Percentiles rank a stretch among this genome's conserved stretches.
These are phyloP conservation scores for Pseudomugil gertrudae DNA, from an alignment of 2,797 vertebrate genomes.

Conservation along the genomic window DNA sequence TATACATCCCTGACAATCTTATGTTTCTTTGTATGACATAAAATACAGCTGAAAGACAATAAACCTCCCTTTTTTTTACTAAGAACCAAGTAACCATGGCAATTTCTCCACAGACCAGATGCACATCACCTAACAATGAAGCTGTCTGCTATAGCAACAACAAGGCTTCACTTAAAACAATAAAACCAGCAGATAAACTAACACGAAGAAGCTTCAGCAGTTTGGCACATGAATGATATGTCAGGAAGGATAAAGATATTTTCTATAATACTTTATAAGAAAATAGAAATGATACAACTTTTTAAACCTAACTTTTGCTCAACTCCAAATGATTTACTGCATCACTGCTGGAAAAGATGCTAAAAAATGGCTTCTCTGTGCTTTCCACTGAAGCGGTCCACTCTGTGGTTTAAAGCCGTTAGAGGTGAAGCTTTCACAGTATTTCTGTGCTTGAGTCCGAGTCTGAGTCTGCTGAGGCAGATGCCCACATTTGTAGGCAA, in stretches of 20 bases:
- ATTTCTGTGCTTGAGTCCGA: conserved; percentile 58
- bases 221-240: conserved; percentile 75
- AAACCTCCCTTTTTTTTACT: conserved; percentile 3
- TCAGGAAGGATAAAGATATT: conserved; percentile 22
- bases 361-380: conserved; percentile 36
- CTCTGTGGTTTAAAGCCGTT: conserved; percentile 30
- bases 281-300: conserved; percentile 66
- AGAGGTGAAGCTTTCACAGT: conserved; percentile 31
- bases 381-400: conserved; percentile 41
- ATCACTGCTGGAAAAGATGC: conserved; percentile 19
- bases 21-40: background rate
- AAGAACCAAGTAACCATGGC: background rate
- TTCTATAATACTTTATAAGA: conserved; percentile 55
- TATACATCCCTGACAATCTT: too few relatives aligned
- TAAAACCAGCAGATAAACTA: conserved; percentile 15
- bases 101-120: conserved; percentile 4
- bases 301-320: conserved; percentile 26
- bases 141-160: conserved; percentile 14
- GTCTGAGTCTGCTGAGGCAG: conserved; percentile 7
- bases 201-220: conserved; percentile 36
- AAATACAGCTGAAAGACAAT: conserved; percentile 4
- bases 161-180: conserved; percentile 9
- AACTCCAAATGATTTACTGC: conserved; percentile 18
- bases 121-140: background rate
- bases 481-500: conserved; percentile 20